Evolutionary conservation across 2,888 invertebrate genomes (phyloP).

Genomic region (Caenorhabditis drosophilae): DNA sequence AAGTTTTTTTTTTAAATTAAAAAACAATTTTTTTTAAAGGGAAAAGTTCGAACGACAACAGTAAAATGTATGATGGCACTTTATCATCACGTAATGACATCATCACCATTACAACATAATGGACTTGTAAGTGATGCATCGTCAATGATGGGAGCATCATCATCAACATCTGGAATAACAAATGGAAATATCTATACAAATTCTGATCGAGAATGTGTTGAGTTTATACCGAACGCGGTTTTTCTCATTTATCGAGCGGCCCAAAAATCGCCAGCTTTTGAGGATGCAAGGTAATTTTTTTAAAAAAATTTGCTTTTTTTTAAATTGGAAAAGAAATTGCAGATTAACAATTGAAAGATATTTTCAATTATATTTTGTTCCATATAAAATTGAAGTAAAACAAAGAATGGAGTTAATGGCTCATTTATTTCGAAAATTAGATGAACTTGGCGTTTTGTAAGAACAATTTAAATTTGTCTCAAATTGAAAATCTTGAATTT

Average conservation of each 20-base stretch:
- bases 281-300: slow-evolving; percentile 26
- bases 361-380: slow-evolving; percentile 29
- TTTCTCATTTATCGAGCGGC: slow-evolving; percentile 17
- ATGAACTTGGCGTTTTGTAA: slow-evolving; percentile 12
- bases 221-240: slow-evolving; percentile 28
- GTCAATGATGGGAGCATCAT: too few relatives aligned
- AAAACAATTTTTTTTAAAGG: slow-evolving; percentile 12
- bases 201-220: slow-evolving; percentile 37
- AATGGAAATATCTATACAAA: slow-evolving; percentile 22
- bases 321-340: slow-evolving; percentile 11
- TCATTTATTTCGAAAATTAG: slow-evolving; percentile 23
- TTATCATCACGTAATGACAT: slow-evolving; percentile 29
- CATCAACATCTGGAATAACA: too few relatives aligned
- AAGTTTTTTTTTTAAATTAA: not conserved
- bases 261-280: slow-evolving; percentile 6
- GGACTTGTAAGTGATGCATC: not conserved
- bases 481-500: not conserved
- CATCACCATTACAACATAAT: slow-evolving; percentile 1
- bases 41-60: slow-evolving; percentile 22
- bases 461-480: not conserved
- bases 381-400: slow-evolving; percentile 23
- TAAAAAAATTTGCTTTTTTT: slow-evolving; percentile 1
- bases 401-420: slow-evolving; percentile 27
- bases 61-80: slow-evolving; percentile 29
- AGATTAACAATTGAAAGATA: slow-evolving; percentile 34